phyloP scores from a whole-genome alignment of 37 sponge, comb jelly and placozoan species.

The Bolinopsis microptera region DNA sequence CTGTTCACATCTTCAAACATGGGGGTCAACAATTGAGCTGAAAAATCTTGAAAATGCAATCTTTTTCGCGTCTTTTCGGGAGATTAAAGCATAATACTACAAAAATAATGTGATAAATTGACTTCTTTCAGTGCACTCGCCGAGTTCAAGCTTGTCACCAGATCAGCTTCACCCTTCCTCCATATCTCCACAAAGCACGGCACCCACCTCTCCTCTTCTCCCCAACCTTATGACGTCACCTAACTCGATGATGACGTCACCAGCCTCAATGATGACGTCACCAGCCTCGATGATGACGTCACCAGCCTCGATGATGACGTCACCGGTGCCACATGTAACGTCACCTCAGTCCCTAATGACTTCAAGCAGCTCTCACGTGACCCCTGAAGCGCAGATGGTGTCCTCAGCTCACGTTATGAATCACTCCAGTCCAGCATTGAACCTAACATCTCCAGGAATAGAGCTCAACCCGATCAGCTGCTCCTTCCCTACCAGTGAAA shows the following conservation, averaged over 20 bases:
- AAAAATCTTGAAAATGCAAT: no score
- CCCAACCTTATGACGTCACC: neutral
- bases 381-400: neutral
- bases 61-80: no score
- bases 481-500: neutral
- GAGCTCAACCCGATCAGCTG: neutral
- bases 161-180: neutral
- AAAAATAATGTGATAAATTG: no score
- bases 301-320: neutral
- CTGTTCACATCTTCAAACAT: no score
- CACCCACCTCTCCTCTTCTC: neutral
- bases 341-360: no score
- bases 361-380: no score
- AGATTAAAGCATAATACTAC: no score
- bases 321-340: no score
- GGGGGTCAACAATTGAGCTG: no score
- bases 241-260: neutral
- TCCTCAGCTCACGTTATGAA: neutral
- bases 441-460: neutral
- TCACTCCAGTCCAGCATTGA: neutral
- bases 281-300: neutral
- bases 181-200: neutral
- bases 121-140: constrained; percentile 3
- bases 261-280: neutral
- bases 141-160: neutral